phyloP scores from a whole-genome alignment of 1,140 invertebrate genomes.

The Ceratina japonica region DNA sequence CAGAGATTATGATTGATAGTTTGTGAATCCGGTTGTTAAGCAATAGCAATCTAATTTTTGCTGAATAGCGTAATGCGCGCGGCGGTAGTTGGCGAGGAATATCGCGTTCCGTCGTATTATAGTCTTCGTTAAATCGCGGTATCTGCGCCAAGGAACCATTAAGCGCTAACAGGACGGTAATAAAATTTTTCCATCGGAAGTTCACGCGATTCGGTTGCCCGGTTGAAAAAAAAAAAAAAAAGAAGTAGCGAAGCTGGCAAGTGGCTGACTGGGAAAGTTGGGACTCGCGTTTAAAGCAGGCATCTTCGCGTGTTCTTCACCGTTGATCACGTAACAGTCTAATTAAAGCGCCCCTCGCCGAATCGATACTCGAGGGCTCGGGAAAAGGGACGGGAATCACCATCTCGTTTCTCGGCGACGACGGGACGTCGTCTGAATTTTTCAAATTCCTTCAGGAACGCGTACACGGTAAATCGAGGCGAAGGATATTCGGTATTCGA shows the following conservation, averaged over 20 bases:
- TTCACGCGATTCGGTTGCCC: background rate
- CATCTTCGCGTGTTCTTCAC: conserved; percentile 27
- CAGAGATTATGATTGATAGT: no score
- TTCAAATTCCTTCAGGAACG: conserved; percentile 49
- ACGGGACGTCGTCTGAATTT: conserved; percentile 39
- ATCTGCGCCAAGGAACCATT: no score
- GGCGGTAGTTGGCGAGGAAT: no score
- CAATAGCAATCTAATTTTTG: no score
- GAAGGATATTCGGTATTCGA: conserved; percentile 50
- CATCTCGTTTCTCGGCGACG: background rate
- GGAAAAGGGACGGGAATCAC: conserved; percentile 15
- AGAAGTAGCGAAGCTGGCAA: background rate
- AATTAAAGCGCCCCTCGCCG: conserved; percentile 27
- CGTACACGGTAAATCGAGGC: conserved; percentile 48
- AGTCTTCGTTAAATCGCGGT: no score
- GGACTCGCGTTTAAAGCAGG: conserved; percentile 1
- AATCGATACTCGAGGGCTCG: conserved; percentile 33
- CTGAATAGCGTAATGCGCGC: no score
- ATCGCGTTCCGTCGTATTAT: no score
- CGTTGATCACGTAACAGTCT: conserved; percentile 40
- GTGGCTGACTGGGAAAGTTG: background rate
- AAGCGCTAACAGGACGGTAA: background rate
- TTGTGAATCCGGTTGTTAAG: no score
- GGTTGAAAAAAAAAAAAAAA: background rate
- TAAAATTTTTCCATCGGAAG: background rate